Evolutionary conservation across 2,113 vertebrate species (phyloP).

Genomic region (Mus spicilegus): DNA sequence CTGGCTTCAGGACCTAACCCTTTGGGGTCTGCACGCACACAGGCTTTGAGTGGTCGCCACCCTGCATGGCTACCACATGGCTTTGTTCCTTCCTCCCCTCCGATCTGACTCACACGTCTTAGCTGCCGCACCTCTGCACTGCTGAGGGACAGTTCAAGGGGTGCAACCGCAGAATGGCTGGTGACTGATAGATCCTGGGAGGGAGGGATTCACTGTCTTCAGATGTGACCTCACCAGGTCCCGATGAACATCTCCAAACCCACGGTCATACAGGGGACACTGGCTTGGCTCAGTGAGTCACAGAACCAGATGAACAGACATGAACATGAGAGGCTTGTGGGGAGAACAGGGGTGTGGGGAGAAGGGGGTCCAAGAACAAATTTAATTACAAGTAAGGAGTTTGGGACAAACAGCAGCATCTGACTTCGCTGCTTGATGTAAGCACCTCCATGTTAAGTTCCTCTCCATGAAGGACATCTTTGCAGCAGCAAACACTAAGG

Average conservation of each 20-base stretch:
- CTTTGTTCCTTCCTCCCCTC: not conserved
- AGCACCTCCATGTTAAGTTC: not conserved
- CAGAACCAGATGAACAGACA: not conserved
- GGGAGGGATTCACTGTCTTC: not conserved
- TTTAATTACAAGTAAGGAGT: not conserved
- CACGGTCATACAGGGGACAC: too few relatives aligned
- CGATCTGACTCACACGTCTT: not conserved
- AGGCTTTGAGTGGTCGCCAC: not conserved
- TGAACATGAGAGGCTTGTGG: not conserved
- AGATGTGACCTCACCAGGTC: not conserved
- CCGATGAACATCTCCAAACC: not conserved
- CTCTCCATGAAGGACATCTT: not conserved
- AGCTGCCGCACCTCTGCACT: not conserved
- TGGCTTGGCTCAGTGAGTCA: not conserved
- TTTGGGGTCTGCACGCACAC: not conserved
- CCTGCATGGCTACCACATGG: not conserved
- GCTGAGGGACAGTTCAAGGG: not conserved
- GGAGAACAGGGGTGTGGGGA: not conserved
- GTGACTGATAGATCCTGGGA: not conserved
- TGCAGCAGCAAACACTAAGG: not conserved
- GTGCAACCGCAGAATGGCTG: not conserved
- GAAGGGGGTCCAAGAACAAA: too few relatives aligned
- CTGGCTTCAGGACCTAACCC: not conserved
- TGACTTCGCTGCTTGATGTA: not conserved
- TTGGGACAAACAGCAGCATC: not conserved